A percentile compares a stretch with the other conserved stretches of the same genome.
Conservation (phyloP, 2,113 vertebrate species). For the Rhombomys opimus region DNA sequence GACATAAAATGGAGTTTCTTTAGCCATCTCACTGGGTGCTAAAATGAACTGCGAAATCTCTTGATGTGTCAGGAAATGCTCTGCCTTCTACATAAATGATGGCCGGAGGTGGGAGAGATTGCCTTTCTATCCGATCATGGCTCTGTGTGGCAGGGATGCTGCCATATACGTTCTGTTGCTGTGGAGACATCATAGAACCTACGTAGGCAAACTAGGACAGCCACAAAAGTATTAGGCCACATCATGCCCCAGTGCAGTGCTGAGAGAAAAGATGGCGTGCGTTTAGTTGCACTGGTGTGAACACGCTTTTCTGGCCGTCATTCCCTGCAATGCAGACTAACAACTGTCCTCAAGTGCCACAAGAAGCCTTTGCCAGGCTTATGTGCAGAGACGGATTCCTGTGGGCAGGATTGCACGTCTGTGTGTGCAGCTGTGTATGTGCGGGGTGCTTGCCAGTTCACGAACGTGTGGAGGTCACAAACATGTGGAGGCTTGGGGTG, state of each 20-base stretch:
- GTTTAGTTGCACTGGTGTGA: background rate
- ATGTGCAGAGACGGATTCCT: background rate
- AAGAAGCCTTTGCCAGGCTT: background rate
- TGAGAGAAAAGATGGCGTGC: no score
- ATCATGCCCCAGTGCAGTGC: no score
- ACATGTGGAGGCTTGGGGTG: background rate
- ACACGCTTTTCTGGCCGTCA: background rate
- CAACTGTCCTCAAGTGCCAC: no score
- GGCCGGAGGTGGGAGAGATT: fast-evolving
- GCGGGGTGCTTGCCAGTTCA: fast-evolving
- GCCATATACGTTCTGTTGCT: background rate
- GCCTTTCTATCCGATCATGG: background rate
- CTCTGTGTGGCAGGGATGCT: background rate
- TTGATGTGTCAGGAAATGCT: background rate
- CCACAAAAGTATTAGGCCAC: no score
- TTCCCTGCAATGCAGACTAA: background rate
- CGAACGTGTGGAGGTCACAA: no score
- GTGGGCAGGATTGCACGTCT: background rate
- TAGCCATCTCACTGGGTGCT: background rate
- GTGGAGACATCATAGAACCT: no score
- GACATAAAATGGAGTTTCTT: background rate
- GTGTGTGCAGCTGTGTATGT: background rate
- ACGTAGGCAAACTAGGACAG: background rate
- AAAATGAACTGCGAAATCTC: background rate
- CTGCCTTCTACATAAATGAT: background rate